Evolutionary conservation across 2,113 vertebrate genomes (phyloP), one percentile per base, ranked within the genome.

Genomic region (human): DNA sequence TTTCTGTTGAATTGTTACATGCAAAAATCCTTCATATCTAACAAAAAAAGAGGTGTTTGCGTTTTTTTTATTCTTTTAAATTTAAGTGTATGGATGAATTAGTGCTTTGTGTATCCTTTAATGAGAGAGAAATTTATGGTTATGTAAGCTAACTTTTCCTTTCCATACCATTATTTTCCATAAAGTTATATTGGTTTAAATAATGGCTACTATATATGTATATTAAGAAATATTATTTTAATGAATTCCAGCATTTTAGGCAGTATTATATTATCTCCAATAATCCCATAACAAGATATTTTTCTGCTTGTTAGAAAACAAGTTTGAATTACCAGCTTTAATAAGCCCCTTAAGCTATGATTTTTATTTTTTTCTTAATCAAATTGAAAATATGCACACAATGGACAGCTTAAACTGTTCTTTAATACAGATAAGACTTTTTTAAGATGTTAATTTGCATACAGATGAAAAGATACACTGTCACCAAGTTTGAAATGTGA

Each of bases 71-170:
- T 89, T 97, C 38, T 70, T 30, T 45, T 9, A 93, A 55, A 79
- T 84, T 88, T 55, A 93, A 91, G n/a, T 43, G 2, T 86, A 82
- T 73, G 18, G 57, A 83, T 66, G 81, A 95, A 87, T 87, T 30
- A 79, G 25, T 83, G 1, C 68, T 96, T 32, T 93, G 94, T 93
- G 70, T 38, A 92, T 97, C 96, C 89, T 95, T 97, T 96, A 59
- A 93, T 95, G 25, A 98, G 68, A 92, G 11, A 96, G 90, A 98
- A 95, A 48, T 79, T 68, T 0, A 0, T 61, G 50, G 97, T 98
- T 96, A 50, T 94, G 25, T 90, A 95, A 98, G 35, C 61, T 13
- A 98, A 59, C 13, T 83, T 94, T 97, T 97, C 90, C 66, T 86
- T 61, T 95, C 76, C 45, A 64, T 76, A 57, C 27, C 30, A 97